These are phyloP conservation scores for Trochalopteron elliotii DNA, from an alignment of 2,113 vertebrate species.

Conservation along the genomic window DNA sequence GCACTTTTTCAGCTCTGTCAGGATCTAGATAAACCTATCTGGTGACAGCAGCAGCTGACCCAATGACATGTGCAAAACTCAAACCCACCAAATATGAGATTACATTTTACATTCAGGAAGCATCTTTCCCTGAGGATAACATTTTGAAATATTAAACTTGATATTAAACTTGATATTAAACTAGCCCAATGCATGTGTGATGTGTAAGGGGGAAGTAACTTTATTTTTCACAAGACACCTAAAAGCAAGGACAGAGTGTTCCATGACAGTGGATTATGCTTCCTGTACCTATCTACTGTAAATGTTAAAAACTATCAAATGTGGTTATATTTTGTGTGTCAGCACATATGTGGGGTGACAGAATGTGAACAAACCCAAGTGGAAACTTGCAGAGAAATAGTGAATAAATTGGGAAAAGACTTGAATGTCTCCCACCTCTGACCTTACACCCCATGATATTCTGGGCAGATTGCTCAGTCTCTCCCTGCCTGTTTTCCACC, in stretches of 20 bases:
- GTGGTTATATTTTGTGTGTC: neutral
- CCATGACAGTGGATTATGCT: neutral
- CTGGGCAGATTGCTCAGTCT: neutral
- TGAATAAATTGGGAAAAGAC: neutral
- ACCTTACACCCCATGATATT: neutral
- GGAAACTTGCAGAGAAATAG: neutral
- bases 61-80: neutral
- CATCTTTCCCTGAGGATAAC: neutral
- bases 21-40: conserved; percentile 30
- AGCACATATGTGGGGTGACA: neutral
- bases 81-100: conserved; percentile 1
- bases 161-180: conserved; percentile 9
- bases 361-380: neutral
- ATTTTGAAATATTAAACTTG: conserved; percentile 25
- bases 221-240: neutral
- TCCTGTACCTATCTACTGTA: neutral
- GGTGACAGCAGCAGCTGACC: neutral
- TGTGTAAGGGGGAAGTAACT: neutral
- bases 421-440: neutral
- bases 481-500: neutral
- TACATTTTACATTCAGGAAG: neutral
- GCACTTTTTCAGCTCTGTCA: neutral
- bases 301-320: neutral
- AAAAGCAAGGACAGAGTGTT: neutral
- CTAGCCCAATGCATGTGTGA: neutral